Evolutionary conservation across 2,888 invertebrate genomes (phyloP), one percentile per base, ranked within the genome.

Genomic region (Apodemia duryi): DNA sequence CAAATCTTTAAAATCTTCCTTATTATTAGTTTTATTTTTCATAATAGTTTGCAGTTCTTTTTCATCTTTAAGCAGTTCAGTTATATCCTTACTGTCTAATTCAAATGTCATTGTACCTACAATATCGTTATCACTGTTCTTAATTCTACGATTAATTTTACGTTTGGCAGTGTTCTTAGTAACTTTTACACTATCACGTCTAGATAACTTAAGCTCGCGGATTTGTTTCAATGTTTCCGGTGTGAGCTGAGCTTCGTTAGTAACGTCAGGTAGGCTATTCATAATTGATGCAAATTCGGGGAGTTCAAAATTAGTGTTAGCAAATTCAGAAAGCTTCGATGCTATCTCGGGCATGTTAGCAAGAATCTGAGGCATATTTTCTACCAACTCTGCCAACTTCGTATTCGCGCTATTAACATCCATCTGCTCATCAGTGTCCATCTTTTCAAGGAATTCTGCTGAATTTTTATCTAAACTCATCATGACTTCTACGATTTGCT

Each of bases 171-270:
- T 90, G 66, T 89, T 88, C 64, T 91, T 91, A 29, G 90, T 91
- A 0, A 91, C 89, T 74, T 91, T 91, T 13, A 90, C 80, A 62
- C 74, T 83, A 73, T 91, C 91, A 43, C 88, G 85, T 64, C 89
- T 91, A 68, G 75, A 87, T 5, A 89, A 68, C 69, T 91, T 89
- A 1, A 92, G 68, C 71, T 92, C 92, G 1, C 91, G 78, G 6
- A 92, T 90, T 65, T 92, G 92, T 78, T 86, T 91, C 2, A 92
- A 67, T 0, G 91, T 92, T 72, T 92, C 92, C 0, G 90, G 91
- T 0, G 92, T 90, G 0, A 92, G 65, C 67, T 91, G 91, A 0
- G 87, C 82, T 70, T 91, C 91, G 64, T 78, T 85, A 43, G 82
- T 85, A 0, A 84, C 84, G 28, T 89, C 91, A 0, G 91, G 90